Percentiles rank a stretch among this genome's conserved stretches.
Evolutionary conservation across 2,888 invertebrate species (phyloP).

Genomic region (Noctua fimbriata): DNA sequence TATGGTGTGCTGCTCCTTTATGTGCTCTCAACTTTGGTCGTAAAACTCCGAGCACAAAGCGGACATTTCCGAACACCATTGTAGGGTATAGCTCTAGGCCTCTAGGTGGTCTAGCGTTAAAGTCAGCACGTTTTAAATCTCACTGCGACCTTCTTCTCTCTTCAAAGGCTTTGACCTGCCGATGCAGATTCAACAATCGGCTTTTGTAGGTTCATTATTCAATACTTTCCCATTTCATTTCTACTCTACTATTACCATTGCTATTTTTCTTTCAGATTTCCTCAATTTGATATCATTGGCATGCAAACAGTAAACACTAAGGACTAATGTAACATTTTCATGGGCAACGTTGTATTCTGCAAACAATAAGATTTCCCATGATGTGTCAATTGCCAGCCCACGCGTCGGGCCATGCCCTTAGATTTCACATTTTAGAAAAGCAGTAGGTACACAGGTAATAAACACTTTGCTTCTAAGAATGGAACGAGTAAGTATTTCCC

Average conservation of each 20-base stretch:
- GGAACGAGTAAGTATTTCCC: neutral
- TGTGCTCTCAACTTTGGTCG: too few relatives aligned
- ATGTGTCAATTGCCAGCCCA: constrained; percentile 48
- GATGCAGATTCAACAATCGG: too few relatives aligned
- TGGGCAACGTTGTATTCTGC: constrained; percentile 6
- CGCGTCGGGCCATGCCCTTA: constrained; percentile 51
- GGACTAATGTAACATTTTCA: constrained; percentile 2
- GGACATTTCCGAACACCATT: too few relatives aligned
- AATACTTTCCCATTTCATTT: neutral
- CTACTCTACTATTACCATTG: neutral
- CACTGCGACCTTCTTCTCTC: too few relatives aligned
- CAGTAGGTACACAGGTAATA: neutral
- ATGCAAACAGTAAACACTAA: constrained; percentile 8
- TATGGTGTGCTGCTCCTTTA: too few relatives aligned
- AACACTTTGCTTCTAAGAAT: constrained; percentile 1
- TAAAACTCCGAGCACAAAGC: too few relatives aligned
- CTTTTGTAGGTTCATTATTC: neutral
- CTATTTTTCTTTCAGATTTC: neutral
- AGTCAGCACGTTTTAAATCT: too few relatives aligned
- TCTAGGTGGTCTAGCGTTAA: too few relatives aligned
- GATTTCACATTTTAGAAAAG: constrained; percentile 64
- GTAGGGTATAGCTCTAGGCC: too few relatives aligned
- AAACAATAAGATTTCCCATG: constrained; percentile 50
- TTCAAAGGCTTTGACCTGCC: too few relatives aligned
- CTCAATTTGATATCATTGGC: neutral